Evolutionary conservation across 2,888 invertebrate genomes (phyloP), one percentile per base, ranked within the genome.

Genomic region (Spicauda simplicius): DNA sequence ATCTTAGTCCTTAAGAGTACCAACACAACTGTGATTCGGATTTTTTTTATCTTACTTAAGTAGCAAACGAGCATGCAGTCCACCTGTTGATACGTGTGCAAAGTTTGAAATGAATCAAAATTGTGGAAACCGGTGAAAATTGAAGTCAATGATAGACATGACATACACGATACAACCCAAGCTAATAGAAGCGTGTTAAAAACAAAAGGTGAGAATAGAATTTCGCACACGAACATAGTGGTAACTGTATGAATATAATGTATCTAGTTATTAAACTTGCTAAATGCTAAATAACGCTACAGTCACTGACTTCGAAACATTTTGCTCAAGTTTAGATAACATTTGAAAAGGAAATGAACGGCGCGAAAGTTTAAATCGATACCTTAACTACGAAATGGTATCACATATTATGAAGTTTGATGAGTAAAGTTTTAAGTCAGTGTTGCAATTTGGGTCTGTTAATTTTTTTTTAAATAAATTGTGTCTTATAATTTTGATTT

Each of bases 301-400:
- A 14, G 14, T 14, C 41, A 41, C 14, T 41, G 41, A 41, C 41
- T 41, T 41, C 41, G 41, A 41, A 11, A 41, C 41, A 41, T 14
- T 14, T 41, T 41, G 14, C 33, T 57, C n/a, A 58, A 45, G 45
- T 45, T 37, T 58, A 58, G 20, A 58, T 45, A 58, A 58, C 45
- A 41, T 58, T 37, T 20, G 37, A 18, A 58, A 58, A 45, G 58
- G 58, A 58, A 58, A 58, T 58, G 58, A 58, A 58, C 58, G 45
- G 45, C 45, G 58, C 45, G 12, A 45, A 58, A 58, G 45, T 58
- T 58, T 45, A 45, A 58, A 25, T 58, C 45, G 58, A 58, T 58
- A 45, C 45, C 45, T 58, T 58, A 45, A 20, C 48, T 48, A 16
- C 16, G 48, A 48, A 48, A 48, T 48, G 4, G 16, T 48, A 48